Evolutionary conservation across 2,888 invertebrate species (phyloP), one percentile per base, ranked within the genome.

Genomic region (Parnassius orleans): DNA sequence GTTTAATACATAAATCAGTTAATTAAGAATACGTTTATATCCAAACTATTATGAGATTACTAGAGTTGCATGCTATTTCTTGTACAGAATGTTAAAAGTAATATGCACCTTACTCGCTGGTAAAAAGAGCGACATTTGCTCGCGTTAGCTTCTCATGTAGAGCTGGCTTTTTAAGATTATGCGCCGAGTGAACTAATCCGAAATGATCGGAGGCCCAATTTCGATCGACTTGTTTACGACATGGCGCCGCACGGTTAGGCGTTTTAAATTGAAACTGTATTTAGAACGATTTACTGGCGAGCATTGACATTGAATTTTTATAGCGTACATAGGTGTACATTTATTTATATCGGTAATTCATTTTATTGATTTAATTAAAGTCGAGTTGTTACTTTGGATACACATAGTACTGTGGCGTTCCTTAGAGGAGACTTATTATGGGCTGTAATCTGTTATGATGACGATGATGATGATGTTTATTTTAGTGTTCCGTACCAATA

Each of bases 191-290:
- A 43, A 43, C 43, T 47, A 48, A 48, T 48, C 7, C 9, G 14
- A 48, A 48, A 48, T 14, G 48, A 48, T 48, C 14, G 15, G 14
- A 48, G 12, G 48, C 48, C 48, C 14, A 48, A 48, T 48, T 48
- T 14, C 48, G 14, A 48, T 14, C 7, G 15, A 48, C 14, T 14
- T 48, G 48, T 48, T 48, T 48, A 48, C 14, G 48, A 48, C 48
- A 48, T 48, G 48, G 48, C 48, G 48, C 48, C 48, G 14, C 15
- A 12, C 9, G 11, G 48, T 48, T 14, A 14, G 48, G 9, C 48
- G 48, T 48, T 48, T 48, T 48, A 48, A 48, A 48, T 48, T 48
- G 48, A 48, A 48, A n/a, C 14, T 48, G 5, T 48, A 48, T 48
- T 48, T 48, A 48, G 14, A 48, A 48, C 48, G 14, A 48, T n/a